These are phyloP conservation scores for Mionectes macconnelli DNA, from an alignment of 2,113 vertebrate genomes.

Conservation along the genomic window DNA sequence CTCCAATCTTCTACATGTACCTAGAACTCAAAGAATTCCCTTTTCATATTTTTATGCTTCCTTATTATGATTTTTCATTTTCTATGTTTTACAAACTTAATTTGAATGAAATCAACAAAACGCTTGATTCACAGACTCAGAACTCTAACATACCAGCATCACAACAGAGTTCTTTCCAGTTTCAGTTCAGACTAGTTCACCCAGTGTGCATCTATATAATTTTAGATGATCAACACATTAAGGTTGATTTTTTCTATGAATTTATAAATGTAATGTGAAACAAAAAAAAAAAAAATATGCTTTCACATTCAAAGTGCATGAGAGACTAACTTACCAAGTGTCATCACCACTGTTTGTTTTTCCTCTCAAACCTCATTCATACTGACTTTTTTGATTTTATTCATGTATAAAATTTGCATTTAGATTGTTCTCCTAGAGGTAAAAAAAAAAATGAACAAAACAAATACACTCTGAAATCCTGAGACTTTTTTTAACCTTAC, in stretches of 20 bases:
- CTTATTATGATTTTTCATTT: neutral
- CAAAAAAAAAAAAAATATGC: neutral
- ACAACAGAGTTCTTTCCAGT: neutral
- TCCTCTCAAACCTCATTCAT: neutral
- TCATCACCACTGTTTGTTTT: neutral
- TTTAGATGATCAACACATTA: neutral
- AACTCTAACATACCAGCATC: neutral
- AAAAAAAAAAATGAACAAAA: neutral
- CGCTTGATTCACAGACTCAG: neutral
- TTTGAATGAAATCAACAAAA: neutral
- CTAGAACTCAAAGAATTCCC: neutral
- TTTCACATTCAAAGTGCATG: neutral
- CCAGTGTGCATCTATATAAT: neutral
- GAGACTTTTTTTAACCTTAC: conserved; percentile 7
- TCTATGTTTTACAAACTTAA: neutral
- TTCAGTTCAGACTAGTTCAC: neutral
- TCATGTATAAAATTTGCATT: conserved; percentile 67
- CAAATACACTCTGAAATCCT: neutral
- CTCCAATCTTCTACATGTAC: neutral
- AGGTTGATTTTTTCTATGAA: neutral
- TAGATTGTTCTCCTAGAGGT: conserved; percentile 35
- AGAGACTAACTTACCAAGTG: neutral
- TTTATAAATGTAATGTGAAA: neutral
- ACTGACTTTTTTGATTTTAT: conserved; percentile 24
- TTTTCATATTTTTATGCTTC: neutral